Evolutionary conservation across 2,888 invertebrate genomes (phyloP).

Genomic region (Celastrina argiolus): DNA sequence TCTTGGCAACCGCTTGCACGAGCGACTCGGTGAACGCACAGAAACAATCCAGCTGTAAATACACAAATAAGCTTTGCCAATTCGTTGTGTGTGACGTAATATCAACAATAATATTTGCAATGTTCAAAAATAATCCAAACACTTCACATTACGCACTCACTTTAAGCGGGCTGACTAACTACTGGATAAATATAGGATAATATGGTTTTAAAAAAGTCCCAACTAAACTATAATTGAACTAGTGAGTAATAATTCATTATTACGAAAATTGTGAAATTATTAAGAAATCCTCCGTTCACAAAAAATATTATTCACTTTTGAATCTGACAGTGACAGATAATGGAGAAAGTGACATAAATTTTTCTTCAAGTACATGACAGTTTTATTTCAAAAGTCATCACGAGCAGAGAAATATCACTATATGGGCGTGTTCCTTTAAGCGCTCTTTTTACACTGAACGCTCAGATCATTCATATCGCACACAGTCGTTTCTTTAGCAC

Average conservation of each 20-base stretch:
- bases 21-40: constrained; percentile 31
- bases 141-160: not conserved
- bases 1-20: constrained; percentile 37
- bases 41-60: constrained; percentile 38
- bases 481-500: too few species aligned
- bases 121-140: constrained; percentile 41
- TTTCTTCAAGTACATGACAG: too few species aligned
- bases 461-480: too few species aligned
- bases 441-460: too few species aligned
- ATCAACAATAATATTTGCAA: constrained; percentile 51
- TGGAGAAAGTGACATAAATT: too few species aligned
- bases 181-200: not conserved
- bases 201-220: not conserved
- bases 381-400: too few species aligned
- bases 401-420: too few species aligned
- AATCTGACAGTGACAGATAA: not conserved
- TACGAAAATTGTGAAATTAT: constrained; percentile 28
- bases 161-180: not conserved
- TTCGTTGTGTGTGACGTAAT: constrained; percentile 67
- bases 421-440: too few species aligned
- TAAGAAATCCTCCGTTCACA: constrained; percentile 28
- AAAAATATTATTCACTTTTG: not conserved
- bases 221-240: not conserved
- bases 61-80: constrained; percentile 62
- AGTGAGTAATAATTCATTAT: not conserved